A percentile compares a stretch with the other conserved stretches of the same genome.
These are phyloP conservation scores for Tenualosa thibaudeaui DNA, from an alignment of 2,797 vertebrate genomes.

Conservation along the genomic window DNA sequence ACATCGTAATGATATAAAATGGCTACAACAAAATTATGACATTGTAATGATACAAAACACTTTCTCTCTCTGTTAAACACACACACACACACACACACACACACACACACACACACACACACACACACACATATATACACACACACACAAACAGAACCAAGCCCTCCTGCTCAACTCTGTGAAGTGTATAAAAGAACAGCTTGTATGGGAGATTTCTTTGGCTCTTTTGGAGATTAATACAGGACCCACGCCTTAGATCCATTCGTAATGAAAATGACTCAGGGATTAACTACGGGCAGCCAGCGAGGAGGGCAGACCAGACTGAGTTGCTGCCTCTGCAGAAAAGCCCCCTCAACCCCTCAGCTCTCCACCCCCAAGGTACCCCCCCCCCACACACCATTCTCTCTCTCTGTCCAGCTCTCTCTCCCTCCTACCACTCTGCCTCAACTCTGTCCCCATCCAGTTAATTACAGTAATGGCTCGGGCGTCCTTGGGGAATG, in stretches of 20 bases:
- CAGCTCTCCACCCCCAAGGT: conserved; percentile 34
- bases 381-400: conserved; percentile 41
- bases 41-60: too few relatives aligned
- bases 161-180: neutral
- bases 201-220: conserved; percentile 54
- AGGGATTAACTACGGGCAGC: conserved; percentile 72
- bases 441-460: conserved; percentile 57
- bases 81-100: neutral
- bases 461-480: conserved; percentile 75
- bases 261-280: conserved; percentile 79
- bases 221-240: conserved; percentile 79
- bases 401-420: conserved; percentile 17
- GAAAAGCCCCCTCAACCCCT: conserved; percentile 59
- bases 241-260: conserved; percentile 66
- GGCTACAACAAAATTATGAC: too few relatives aligned
- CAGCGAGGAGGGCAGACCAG: conserved; percentile 52
- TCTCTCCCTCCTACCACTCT: conserved; percentile 44
- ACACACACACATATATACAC: neutral
- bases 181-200: neutral
- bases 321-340: conserved; percentile 73
- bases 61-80: neutral
- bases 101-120: neutral
- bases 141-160: neutral
- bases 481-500: conserved; percentile 61
- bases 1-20: too few relatives aligned